phyloP scores from a whole-genome alignment of 2,888 invertebrate genomes.

The Stenolophus ochropezus region DNA sequence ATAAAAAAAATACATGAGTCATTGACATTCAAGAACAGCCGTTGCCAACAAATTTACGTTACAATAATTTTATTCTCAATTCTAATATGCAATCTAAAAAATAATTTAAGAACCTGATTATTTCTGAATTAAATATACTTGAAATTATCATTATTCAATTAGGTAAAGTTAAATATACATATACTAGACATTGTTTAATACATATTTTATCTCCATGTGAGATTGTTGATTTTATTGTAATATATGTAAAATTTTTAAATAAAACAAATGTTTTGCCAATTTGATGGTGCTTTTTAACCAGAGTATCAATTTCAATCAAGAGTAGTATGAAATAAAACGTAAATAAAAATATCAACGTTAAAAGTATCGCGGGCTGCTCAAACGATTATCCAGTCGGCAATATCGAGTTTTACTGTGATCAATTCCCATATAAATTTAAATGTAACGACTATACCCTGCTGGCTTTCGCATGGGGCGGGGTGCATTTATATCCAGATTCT shows the following conservation, averaged over 20 bases:
- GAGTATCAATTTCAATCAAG: background rate
- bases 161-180: too few relatives aligned
- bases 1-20: too few relatives aligned
- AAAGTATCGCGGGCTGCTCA: constrained; percentile 7
- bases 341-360: constrained; percentile 25
- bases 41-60: too few relatives aligned
- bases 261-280: background rate
- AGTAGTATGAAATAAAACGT: background rate
- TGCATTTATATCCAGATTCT: constrained; percentile 31
- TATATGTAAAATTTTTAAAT: background rate
- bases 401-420: constrained; percentile 17
- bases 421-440: constrained; percentile 37
- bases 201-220: too few relatives aligned
- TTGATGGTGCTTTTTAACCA: background rate
- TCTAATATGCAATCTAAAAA: too few relatives aligned
- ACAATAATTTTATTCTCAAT: too few relatives aligned
- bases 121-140: too few relatives aligned
- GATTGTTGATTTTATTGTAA: too few relatives aligned
- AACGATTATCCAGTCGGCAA: constrained; percentile 34
- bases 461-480: constrained; percentile 9
- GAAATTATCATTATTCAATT: too few relatives aligned
- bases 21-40: too few relatives aligned
- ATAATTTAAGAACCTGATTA: too few relatives aligned
- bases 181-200: too few relatives aligned
- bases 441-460: constrained; percentile 3